A percentile compares a stretch with the other conserved stretches of the same genome.
These are phyloP conservation scores for Rallus crepitans DNA, from an alignment of 2,797 vertebrate species.

Conservation along the genomic window DNA sequence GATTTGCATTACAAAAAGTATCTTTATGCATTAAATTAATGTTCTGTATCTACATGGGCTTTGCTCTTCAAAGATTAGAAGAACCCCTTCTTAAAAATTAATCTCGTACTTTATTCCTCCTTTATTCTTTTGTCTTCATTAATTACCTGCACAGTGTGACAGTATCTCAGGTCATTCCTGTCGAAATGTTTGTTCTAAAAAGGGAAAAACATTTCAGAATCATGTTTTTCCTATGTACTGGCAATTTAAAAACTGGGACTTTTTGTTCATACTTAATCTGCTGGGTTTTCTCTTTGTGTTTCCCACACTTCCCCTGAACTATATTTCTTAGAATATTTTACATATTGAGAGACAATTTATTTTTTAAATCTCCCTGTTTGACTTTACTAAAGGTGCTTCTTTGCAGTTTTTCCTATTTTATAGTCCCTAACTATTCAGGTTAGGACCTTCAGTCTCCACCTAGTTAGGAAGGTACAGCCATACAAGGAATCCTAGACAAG, in stretches of 20 bases:
- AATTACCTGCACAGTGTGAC: neutral
- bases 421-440: neutral
- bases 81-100: neutral
- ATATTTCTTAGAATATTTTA: neutral
- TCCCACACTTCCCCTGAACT: neutral
- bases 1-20: neutral
- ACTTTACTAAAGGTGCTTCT: neutral
- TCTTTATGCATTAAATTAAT: neutral
- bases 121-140: neutral
- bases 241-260: neutral
- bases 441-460: neutral
- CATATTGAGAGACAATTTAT: neutral
- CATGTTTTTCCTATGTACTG: neutral
- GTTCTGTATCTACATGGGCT: neutral
- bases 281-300: neutral
- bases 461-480: neutral
- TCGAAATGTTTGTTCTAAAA: slow-evolving; percentile 9
- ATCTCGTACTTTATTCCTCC: neutral
- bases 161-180: neutral
- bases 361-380: neutral
- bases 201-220: neutral
- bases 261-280: neutral
- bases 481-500: neutral
- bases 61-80: slow-evolving; percentile 11
- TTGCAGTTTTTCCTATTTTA: neutral